Conservation (phyloP, 30 jellyfish, hydroid and myxozoan genomes). For the Hydractinia symbiolongicarpus region DNA sequence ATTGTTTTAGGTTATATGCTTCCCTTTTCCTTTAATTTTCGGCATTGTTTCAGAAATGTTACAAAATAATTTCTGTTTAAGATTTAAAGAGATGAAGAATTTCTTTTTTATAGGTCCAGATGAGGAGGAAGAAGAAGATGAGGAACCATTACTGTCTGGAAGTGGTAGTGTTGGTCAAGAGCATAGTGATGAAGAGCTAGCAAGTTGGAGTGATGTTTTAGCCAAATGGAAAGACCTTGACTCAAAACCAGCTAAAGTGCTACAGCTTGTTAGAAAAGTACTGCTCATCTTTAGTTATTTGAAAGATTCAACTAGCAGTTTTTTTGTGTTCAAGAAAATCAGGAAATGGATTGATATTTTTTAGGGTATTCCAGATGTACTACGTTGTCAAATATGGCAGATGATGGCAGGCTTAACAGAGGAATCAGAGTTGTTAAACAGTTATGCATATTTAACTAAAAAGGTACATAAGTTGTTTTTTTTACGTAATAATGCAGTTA, state of each 20-base stretch:
- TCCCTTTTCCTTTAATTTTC: too few relatives aligned
- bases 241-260: constrained; percentile 68
- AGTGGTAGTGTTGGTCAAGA: constrained; percentile 62
- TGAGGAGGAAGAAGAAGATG: constrained; percentile 72
- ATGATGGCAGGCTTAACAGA: constrained; percentile 58
- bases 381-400: constrained; percentile 85
- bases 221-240: constrained; percentile 67
- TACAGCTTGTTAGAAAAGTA: constrained; percentile 78
- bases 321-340: neutral
- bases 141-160: constrained; percentile 86
- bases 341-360: neutral
- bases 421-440: constrained; percentile 46
- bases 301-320: neutral
- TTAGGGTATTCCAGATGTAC: constrained; percentile 85
- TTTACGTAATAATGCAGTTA: too few relatives aligned
- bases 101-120: constrained; percentile 14
- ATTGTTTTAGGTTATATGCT: too few relatives aligned
- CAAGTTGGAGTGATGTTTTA: constrained; percentile 58
- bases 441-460: constrained; percentile 40
- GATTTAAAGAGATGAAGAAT: neutral
- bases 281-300: neutral
- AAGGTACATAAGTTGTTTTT: constrained; percentile 41
- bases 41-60: neutral
- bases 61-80: neutral
- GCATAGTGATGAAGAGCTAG: constrained; percentile 60